Evolutionary conservation across 2,113 vertebrate genomes (phyloP).

Genomic region (Hypomesus transpacificus): DNA sequence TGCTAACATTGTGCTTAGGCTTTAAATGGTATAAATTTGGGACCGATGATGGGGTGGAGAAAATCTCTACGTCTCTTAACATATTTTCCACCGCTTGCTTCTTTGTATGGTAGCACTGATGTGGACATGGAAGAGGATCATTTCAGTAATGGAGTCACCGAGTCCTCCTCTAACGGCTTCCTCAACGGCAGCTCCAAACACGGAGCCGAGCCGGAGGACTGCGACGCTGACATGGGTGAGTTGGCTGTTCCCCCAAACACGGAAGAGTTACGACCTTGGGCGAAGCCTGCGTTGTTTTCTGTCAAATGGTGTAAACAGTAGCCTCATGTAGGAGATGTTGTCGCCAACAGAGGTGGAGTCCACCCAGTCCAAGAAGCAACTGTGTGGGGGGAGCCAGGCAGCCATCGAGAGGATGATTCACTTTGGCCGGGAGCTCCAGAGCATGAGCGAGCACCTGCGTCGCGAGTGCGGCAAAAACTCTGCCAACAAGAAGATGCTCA

Average conservation of each 20-base stretch:
- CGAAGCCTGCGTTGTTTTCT: background rate
- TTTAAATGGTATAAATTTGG: no score
- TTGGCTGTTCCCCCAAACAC: background rate
- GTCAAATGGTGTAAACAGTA: background rate
- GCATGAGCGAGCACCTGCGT: slow-evolving; percentile 96
- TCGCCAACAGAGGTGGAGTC: slow-evolving; percentile 87
- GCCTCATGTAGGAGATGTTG: background rate
- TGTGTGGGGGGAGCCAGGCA: slow-evolving; percentile 95
- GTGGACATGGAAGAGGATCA: slow-evolving; percentile 99
- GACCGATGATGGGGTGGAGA: no score
- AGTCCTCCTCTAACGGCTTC: slow-evolving; percentile 95
- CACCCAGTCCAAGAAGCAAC: slow-evolving; percentile 86
- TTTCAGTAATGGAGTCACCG: slow-evolving; percentile 94
- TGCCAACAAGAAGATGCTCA: slow-evolving; percentile 95
- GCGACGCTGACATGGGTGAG: slow-evolving; percentile 97
- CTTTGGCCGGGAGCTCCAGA: slow-evolving; percentile 95
- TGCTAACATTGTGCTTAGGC: no score
- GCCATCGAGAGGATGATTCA: slow-evolving; percentile 99
- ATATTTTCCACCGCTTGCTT: background rate
- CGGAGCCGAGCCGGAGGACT: slow-evolving; percentile 88
- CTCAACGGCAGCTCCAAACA: slow-evolving; percentile 97
- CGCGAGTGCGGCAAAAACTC: slow-evolving; percentile 96
- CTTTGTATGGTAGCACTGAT: slow-evolving; percentile 73
- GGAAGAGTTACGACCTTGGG: background rate
- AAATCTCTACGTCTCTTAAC: background rate